These are phyloP conservation scores for Phrynosoma platyrhinos DNA, from an alignment of 2,113 vertebrate genomes.

Conservation along the genomic window DNA sequence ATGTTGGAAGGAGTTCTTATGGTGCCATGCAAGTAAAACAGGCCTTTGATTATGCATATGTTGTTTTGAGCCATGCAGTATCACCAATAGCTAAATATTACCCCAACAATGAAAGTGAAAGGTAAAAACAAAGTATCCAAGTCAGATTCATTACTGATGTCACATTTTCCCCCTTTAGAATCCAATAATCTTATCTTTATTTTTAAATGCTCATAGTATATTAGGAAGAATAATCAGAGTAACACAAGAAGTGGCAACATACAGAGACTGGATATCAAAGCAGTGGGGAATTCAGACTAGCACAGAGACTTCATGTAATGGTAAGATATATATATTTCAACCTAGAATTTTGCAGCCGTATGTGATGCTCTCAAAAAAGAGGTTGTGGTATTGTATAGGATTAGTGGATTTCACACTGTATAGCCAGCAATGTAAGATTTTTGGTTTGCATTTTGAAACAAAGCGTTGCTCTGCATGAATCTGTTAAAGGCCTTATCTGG, in stretches of 20 bases:
- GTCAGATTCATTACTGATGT: background rate
- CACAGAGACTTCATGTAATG: conserved; percentile 85
- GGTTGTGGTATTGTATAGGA: background rate
- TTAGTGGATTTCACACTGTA: too few species aligned
- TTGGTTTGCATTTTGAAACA: background rate
- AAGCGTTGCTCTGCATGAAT: background rate
- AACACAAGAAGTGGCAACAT: conserved; percentile 93
- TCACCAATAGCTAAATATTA: conserved; percentile 95
- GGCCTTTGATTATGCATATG: conserved; percentile 97
- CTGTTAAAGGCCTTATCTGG: fast-evolving
- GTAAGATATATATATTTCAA: conserved; percentile 72
- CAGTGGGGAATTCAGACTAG: conserved; percentile 88
- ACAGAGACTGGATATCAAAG: conserved; percentile 95
- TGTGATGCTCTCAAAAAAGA: background rate
- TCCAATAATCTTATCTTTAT: background rate
- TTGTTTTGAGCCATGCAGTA: conserved; percentile 94
- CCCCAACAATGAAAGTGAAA: conserved; percentile 94
- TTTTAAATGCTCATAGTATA: conserved; percentile 79
- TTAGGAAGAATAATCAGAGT: conserved; percentile 96
- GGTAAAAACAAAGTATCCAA: conserved; percentile 77
- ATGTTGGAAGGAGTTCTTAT: conserved; percentile 98
- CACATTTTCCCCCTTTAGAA: background rate
- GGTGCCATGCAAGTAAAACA: conserved; percentile 99
- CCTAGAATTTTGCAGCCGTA: fast-evolving
- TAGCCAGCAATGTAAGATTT: background rate